Evolutionary conservation across 2,797 vertebrate species (phyloP).

Genomic region (Phoeniculus purpureus): DNA sequence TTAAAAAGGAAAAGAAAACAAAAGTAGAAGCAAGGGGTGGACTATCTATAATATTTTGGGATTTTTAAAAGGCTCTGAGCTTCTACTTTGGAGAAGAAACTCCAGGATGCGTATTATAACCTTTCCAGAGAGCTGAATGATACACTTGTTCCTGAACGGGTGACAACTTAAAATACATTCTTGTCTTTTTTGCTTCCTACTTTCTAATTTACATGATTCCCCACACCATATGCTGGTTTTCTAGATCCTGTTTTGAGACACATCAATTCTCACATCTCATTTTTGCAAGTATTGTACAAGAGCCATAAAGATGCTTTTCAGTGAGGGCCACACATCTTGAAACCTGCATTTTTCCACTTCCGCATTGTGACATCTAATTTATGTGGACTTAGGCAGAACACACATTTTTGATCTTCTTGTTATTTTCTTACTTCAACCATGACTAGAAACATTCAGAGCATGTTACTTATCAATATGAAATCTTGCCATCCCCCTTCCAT

Average conservation of each 20-base stretch:
- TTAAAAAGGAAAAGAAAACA: neutral
- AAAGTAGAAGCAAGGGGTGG: neutral
- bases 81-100: neutral
- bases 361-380: neutral
- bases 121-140: neutral
- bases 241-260: neutral
- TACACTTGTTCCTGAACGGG: neutral
- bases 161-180: conserved; percentile 53
- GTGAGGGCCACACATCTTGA: neutral
- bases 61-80: neutral
- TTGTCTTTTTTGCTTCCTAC: conserved; percentile 17
- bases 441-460: neutral
- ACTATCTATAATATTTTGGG: neutral
- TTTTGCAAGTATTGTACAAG: neutral
- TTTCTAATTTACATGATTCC: conserved; percentile 40
- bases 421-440: neutral
- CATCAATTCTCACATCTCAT: neutral
- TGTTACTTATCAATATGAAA: neutral
- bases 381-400: neutral
- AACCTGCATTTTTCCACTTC: neutral
- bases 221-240: neutral
- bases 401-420: neutral
- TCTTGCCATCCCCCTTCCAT: neutral
- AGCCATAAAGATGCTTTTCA: neutral
- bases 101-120: neutral